These are phyloP conservation scores for Vulpes vulpes DNA, from an alignment of 2,113 vertebrate genomes.

Conservation along the genomic window DNA sequence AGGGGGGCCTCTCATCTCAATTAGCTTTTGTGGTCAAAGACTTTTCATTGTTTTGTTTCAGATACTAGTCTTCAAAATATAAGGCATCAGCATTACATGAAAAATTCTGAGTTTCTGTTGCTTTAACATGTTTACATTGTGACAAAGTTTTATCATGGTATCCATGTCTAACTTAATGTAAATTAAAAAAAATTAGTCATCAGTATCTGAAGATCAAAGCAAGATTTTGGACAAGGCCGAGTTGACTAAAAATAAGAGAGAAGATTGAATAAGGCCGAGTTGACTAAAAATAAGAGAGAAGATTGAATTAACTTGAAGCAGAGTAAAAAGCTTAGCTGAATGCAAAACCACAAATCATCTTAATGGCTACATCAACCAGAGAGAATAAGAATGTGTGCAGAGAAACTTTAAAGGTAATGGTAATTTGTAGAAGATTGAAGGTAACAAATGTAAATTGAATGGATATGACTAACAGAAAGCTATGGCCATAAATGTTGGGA, in stretches of 20 bases:
- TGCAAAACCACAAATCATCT: neutral
- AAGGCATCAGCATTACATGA: neutral
- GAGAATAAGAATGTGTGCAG: neutral
- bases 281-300: neutral
- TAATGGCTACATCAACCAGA: neutral
- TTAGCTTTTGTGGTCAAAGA: neutral
- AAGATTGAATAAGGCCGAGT: neutral
- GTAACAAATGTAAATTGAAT: neutral
- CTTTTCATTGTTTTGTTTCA: neutral
- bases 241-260: neutral
- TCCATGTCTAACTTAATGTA: neutral
- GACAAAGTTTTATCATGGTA: neutral
- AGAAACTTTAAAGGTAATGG: neutral
- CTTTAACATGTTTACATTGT: neutral
- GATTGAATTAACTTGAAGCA: constrained; percentile 14
- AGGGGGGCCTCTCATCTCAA: neutral
- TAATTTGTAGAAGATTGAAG: neutral
- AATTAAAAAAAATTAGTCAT: neutral
- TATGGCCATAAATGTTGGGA: neutral
- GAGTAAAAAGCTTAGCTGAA: neutral
- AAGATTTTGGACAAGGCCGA: neutral
- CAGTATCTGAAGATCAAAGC: neutral
- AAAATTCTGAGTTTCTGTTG: neutral
- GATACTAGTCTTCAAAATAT: neutral
- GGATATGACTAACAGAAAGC: neutral